These are phyloP conservation scores for Notamacropus eugenii DNA, from an alignment of 2,797 vertebrate species.

Conservation along the genomic window DNA sequence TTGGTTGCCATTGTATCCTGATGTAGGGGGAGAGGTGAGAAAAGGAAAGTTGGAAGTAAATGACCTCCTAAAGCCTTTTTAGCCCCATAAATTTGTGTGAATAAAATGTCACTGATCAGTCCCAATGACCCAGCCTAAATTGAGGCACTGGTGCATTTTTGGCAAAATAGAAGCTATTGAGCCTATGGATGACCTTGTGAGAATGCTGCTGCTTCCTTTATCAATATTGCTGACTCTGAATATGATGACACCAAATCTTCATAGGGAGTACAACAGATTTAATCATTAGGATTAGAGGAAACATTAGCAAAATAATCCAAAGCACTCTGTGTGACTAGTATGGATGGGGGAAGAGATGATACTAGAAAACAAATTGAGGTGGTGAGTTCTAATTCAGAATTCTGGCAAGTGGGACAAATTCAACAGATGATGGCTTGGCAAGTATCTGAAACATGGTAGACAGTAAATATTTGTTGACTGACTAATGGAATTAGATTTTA, in stretches of 20 bases:
- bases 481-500: not conserved
- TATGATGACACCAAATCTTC: not conserved
- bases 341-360: not conserved
- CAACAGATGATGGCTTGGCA: not conserved
- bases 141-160: not conserved
- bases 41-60: not conserved
- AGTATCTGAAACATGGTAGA: not conserved
- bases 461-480: not conserved
- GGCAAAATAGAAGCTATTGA: not conserved
- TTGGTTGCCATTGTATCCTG: not conserved
- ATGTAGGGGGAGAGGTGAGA: not conserved
- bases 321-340: not conserved
- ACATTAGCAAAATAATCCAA: not conserved
- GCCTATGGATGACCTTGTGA: not conserved
- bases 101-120: not conserved
- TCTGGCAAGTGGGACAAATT: not conserved
- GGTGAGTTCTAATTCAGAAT: not conserved
- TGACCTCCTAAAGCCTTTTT: not conserved
- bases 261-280: not conserved
- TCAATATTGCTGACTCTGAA: not conserved
- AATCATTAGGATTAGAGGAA: not conserved
- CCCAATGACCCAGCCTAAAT: not conserved
- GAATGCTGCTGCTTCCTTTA: not conserved
- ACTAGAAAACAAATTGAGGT: not conserved
- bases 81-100: not conserved